phyloP scores from a whole-genome alignment of 2,797 vertebrate species.

The Melanotaenia boesemani region DNA sequence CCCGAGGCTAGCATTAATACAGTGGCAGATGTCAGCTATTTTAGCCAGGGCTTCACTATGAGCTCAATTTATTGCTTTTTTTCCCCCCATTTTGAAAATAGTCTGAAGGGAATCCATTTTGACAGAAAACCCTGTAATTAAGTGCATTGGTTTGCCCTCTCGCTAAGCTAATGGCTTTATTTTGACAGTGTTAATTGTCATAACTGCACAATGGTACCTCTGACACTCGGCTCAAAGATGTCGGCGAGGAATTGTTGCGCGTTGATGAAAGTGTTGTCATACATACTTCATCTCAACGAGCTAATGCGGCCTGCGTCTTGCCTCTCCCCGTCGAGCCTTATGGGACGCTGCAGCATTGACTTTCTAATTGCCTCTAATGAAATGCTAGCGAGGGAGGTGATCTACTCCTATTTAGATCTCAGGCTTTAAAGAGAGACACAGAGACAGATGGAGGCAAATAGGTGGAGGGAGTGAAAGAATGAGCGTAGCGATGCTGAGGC shows the following conservation, averaged over 20 bases:
- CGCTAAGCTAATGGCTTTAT: slow-evolving; percentile 81
- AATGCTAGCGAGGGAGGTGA: slow-evolving; percentile 78
- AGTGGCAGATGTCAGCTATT: slow-evolving; percentile 60
- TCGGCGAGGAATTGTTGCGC: slow-evolving; percentile 72
- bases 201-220: slow-evolving; percentile 86
- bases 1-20: slow-evolving; percentile 46
- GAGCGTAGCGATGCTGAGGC: slow-evolving; percentile 13
- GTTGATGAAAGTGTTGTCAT: slow-evolving; percentile 82
- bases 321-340: slow-evolving; percentile 72
- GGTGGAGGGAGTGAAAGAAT: slow-evolving; percentile 34
- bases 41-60: slow-evolving; percentile 25
- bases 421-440: slow-evolving; percentile 63
- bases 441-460: slow-evolving; percentile 57
- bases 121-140: slow-evolving; percentile 83
- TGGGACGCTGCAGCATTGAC: slow-evolving; percentile 72
- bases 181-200: slow-evolving; percentile 87
- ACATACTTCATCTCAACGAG: slow-evolving; percentile 79
- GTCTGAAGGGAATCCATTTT: slow-evolving; percentile 76
- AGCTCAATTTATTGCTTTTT: slow-evolving; percentile 30
- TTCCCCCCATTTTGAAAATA: slow-evolving; percentile 23
- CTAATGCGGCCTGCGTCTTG: slow-evolving; percentile 70
- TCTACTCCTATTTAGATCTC: slow-evolving; percentile 77
- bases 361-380: slow-evolving; percentile 85
- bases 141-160: slow-evolving; percentile 77
- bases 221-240: slow-evolving; percentile 75